Evolutionary conservation across 1,140 invertebrate species (phyloP), one percentile per base, ranked within the genome.

Genomic region (Kradibia gibbosae): DNA sequence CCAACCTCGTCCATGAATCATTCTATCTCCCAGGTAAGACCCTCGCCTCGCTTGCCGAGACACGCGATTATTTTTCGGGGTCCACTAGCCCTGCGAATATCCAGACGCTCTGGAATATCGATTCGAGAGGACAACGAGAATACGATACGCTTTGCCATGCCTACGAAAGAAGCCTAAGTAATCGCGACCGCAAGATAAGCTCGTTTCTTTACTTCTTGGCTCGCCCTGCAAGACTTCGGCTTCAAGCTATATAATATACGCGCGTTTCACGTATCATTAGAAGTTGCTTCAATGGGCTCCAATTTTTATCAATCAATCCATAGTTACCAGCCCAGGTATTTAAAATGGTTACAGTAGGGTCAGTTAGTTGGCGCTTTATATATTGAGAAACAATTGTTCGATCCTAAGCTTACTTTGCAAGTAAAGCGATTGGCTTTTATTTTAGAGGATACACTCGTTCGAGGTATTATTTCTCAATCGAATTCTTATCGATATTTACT

Each of bases 151-250:
- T 17, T 39, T n/a, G 50, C 62, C 28, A 31, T 53, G 73, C 25
- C 10, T 50, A 86, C 85, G 85, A 85, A 88, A 87, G 90, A 91
- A 91, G 90, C 90, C 90, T 88, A 83, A 91, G 85, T 89, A 91
- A 90, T 90, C 85, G 86, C 84, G 86, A 90, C 89, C 89, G 85
- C 89, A 89, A 88, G 86, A 89, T 90, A 89, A 90, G 89, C 86
- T 78, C 83, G 83, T 86, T 87, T 89, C 86, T 86, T 84, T 82
- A 83, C 88, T 87, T 86, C 85, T 86, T 77, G 81, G 74, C 81
- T 13, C 15, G 78, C 39, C 25, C 34, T 81, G 50, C 77, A 39
- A 39, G 36, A 85, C 80, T 86, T 82, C 79, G 82, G 82, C 85
- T 86, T 84, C 85, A 85, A 82, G 84, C 80, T 84, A 11, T 22